Conservation (phyloP, 2,888 invertebrate genomes). For the Crocallis elinguaria region DNA sequence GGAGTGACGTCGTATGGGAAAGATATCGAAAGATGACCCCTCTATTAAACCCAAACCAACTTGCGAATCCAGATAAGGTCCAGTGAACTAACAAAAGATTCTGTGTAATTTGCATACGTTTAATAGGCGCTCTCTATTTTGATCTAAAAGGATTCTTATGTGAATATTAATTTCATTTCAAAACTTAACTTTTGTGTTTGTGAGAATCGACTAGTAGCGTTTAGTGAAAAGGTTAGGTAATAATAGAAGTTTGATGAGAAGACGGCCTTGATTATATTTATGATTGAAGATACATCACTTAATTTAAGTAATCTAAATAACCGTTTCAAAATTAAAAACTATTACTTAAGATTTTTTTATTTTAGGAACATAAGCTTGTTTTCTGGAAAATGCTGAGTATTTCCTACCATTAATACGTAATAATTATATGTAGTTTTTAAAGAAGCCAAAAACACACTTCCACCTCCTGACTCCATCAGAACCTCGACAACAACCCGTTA, state of each 20-base stretch:
- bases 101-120: conserved; percentile 69
- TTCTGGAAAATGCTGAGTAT: no score
- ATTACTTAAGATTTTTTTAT: no score
- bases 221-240: conserved; percentile 24
- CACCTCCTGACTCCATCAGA: no score
- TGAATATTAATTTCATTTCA: conserved; percentile 53
- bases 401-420: no score
- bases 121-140: conserved; percentile 42
- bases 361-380: no score
- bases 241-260: conserved; percentile 15
- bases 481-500: no score
- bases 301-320: no score
- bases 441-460: no score
- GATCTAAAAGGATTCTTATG: conserved; percentile 48
- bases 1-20: conserved; percentile 71
- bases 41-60: conserved; percentile 56
- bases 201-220: conserved; percentile 33
- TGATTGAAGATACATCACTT: background rate
- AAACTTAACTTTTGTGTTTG: conserved; percentile 41
- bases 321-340: no score
- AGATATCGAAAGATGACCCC: conserved; percentile 78
- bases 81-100: conserved; percentile 63
- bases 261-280: background rate
- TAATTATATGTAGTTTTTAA: no score
- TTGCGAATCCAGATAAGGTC: conserved; percentile 79